phyloP scores from a whole-genome alignment of 2,113 vertebrate genomes.

The Atherinomorus stipes region DNA sequence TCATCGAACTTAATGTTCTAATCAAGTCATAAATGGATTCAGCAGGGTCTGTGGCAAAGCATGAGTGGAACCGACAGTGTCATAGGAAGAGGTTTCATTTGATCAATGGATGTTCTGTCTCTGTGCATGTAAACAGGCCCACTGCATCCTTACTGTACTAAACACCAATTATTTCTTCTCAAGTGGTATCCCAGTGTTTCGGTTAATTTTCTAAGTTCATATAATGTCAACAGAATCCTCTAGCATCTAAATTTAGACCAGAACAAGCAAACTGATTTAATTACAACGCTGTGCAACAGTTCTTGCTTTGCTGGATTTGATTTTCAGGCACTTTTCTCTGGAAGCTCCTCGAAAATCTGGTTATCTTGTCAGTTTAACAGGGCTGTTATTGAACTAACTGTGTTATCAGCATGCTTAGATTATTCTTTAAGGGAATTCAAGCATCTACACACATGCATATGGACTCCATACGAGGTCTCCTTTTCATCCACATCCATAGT shows the following conservation, averaged over 20 bases:
- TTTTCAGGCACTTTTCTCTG: not conserved
- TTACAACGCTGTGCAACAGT: not conserved
- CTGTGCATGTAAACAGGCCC: not conserved
- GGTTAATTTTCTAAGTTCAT: not conserved
- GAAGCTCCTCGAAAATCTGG: not conserved
- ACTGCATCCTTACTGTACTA: conserved; percentile 3
- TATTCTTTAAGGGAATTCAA: not conserved
- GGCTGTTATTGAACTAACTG: not conserved
- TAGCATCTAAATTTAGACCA: not conserved
- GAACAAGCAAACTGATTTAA: not conserved
- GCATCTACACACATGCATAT: not conserved
- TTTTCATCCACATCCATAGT: not conserved
- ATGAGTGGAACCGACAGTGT: not conserved
- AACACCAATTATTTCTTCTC: not conserved
- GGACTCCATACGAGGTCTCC: not conserved
- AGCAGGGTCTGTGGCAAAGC: not conserved
- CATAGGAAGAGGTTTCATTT: not conserved
- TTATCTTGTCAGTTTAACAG: conserved; percentile 1
- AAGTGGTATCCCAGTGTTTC: not conserved
- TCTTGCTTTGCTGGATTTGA: not conserved
- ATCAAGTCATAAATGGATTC: not conserved
- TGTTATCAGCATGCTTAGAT: not conserved
- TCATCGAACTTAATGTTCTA: not conserved
- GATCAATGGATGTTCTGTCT: not conserved
- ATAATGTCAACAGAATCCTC: not conserved